Evolutionary conservation across 2,888 invertebrate species (phyloP), one percentile per base, ranked within the genome.

Genomic region (Lasiommata megera): DNA sequence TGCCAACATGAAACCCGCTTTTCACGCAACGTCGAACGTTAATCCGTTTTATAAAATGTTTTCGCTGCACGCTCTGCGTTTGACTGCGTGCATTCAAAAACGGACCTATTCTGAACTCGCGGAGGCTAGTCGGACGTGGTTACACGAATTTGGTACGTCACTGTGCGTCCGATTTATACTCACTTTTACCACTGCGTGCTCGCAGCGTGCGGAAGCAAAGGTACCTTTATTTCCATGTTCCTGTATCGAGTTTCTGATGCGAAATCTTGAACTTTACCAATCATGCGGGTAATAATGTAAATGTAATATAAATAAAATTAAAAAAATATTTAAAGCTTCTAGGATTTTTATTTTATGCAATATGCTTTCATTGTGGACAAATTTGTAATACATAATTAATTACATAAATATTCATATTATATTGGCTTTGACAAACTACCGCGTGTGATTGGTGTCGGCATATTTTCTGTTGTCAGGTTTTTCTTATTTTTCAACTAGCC

Each of bases 11-110:
- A 76, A 79, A 79, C 76, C 80, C 74, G 80, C 60, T 84, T 87
- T 87, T 83, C 84, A 88, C 85, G 88, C 82, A 81, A 85, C 80
- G 70, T 70, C 83, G 83, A 65, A 41, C 69, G 71, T 73, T 81
- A 78, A 82, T 82, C 79, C 80, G 84, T 77, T 78, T 77, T 74
- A 77, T 77, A 78, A 16, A 83, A 84, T 80, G 73, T 67, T 69
- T 68, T 67, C 66, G 64, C 63, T 60, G 68, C 65, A 61, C 65
- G 56, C 58, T 61, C 59, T 63, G 69, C 68, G 61, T 58, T 54
- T 60, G 60, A 66, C 71, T 67, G 69, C 62, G 59, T 68, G 68
- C 66, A 63, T 62, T 66, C 65, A 64, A 64, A 61, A 60, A 58
- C 64, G 59, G 62, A 40, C 65, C 56, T 65, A 67, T 67, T 69